Evolutionary conservation across 53 echinoderm and acorn worm genomes (phyloP).

Genomic region (Echinarachnius parma): DNA sequence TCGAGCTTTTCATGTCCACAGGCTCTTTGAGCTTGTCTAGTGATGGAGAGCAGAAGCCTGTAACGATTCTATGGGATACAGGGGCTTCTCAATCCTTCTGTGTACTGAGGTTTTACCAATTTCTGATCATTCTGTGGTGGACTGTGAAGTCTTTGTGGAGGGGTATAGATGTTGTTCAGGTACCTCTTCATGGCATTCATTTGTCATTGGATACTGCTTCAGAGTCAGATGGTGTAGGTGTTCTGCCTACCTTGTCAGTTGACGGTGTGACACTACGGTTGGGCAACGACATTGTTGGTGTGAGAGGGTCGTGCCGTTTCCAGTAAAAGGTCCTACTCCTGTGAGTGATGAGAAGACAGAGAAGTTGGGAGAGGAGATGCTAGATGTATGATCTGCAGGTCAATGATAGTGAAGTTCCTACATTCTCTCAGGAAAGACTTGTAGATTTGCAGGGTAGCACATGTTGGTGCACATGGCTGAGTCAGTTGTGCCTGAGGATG

Average conservation of each 20-base stretch:
- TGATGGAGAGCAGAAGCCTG: not conserved
- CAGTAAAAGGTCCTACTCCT: not conserved
- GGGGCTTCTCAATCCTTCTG: slow-evolving; percentile 29
- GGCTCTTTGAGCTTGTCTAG: not conserved
- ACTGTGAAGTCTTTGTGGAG: slow-evolving; percentile 11
- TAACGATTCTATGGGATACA: slow-evolving; percentile 41
- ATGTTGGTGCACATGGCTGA: not conserved
- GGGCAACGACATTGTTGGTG: slow-evolving; percentile 15
- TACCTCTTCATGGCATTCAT: slow-evolving; percentile 23
- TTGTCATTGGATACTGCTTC: slow-evolving; percentile 27
- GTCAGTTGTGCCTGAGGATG: not conserved
- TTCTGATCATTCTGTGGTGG: not conserved
- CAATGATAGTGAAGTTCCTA: not conserved
- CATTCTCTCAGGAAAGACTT: not conserved
- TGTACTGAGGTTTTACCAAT: not conserved
- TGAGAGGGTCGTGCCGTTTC: not conserved
- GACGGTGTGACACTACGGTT: slow-evolving; percentile 27
- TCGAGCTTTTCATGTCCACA: not conserved
- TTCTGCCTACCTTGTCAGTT: slow-evolving; percentile 11
- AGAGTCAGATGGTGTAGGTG: slow-evolving; percentile 23
- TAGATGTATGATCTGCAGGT: not conserved
- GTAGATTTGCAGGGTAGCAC: not conserved
- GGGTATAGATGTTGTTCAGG: not conserved
- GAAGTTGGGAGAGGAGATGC: not conserved
- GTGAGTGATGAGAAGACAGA: slow-evolving; percentile 6